These are phyloP conservation scores for Corythornis cristatus DNA, from an alignment of 2,113 vertebrate species.

Conservation along the genomic window DNA sequence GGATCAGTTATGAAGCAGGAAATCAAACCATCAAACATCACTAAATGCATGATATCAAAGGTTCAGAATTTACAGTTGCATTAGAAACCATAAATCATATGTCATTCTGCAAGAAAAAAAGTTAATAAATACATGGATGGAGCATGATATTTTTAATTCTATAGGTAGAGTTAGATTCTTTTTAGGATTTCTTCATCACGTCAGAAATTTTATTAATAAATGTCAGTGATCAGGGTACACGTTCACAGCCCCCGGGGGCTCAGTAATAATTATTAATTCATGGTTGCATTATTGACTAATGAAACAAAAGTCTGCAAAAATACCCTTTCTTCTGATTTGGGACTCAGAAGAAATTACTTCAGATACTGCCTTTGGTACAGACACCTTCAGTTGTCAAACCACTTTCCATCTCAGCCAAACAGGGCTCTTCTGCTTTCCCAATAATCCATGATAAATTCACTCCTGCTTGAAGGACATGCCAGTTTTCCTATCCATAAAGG, in stretches of 20 bases:
- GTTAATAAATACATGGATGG: background rate
- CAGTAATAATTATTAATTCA: background rate
- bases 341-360: background rate
- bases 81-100: conserved; percentile 25
- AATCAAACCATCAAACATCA: conserved; percentile 43
- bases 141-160: background rate
- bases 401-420: background rate
- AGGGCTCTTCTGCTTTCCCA: background rate
- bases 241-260: background rate
- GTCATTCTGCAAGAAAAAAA: conserved; percentile 9
- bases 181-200: background rate
- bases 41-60: background rate
- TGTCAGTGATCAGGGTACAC: background rate
- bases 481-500: background rate
- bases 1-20: conserved; percentile 10
- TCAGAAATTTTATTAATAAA: background rate
- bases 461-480: background rate
- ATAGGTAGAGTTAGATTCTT: background rate
- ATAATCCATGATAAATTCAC: background rate
- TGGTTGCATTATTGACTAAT: background rate
- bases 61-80: background rate
- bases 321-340: background rate
- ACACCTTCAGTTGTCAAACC: background rate
- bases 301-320: background rate
- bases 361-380: background rate